Percentiles rank a stretch among this genome's conserved stretches.
Conservation (phyloP, 2,113 vertebrate genomes). For the Mobula hypostoma region DNA sequence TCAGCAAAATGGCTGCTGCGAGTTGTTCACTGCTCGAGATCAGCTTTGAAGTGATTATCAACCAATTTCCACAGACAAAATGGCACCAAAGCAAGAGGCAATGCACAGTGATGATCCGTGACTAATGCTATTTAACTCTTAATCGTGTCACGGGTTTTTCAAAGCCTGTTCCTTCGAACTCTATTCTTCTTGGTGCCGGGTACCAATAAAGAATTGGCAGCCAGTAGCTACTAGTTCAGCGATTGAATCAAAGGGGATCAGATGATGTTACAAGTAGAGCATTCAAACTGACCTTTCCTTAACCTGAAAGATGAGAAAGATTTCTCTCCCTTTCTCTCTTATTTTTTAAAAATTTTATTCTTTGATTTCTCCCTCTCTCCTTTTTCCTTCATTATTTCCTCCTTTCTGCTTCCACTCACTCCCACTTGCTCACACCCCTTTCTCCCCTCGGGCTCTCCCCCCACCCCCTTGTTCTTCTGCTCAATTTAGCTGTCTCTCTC, state of each 20-base stretch:
- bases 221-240: not conserved
- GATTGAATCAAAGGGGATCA: not conserved
- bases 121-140: constrained; percentile 8
- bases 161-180: not conserved
- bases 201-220: not conserved
- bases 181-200: not conserved
- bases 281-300: not conserved
- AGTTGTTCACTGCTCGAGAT: not conserved
- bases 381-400: not conserved
- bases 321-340: not conserved
- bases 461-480: not conserved
- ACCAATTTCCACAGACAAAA: constrained; percentile 22
- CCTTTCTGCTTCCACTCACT: not conserved
- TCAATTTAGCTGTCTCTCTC: not conserved
- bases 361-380: not conserved
- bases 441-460: not conserved
- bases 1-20: not conserved
- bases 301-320: not conserved
- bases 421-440: not conserved
- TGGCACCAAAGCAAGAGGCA: not conserved
- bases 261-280: not conserved
- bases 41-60: not conserved
- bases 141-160: constrained; percentile 10
- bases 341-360: too few species aligned
- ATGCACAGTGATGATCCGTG: constrained; percentile 10